Base-by-base conservation (phyloP, 2,113 vertebrate genomes). In the Planiliza haematocheilus region DNA sequence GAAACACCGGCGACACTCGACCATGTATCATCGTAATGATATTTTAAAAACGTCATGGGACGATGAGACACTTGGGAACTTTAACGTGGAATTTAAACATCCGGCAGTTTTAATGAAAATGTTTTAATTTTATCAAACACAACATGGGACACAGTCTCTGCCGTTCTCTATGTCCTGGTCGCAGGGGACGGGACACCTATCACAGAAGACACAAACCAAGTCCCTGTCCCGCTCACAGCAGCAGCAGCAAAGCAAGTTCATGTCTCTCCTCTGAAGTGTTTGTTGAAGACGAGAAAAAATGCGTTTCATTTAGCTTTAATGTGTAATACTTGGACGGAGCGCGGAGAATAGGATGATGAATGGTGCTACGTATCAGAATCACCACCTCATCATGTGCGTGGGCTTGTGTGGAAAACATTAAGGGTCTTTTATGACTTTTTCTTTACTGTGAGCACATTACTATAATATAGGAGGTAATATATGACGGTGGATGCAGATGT, bases 221-320 rank as follows among this genome's bases (percentile, higher is more conserved):
- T n/a, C n/a, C n/a, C n/a, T n/a, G n/a, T n/a, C 36, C 51, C 51
- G 39, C 41, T 30, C 42, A 55, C 37, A 45, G 62, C 21, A 38
- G 53, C 45, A 72, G 4, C 34, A 73, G 7, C 12, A 17, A 76
- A 82, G 83, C 71, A 59, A 79, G 75, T 57, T n/a, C 36, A 70
- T 38, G n/a, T 1, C 36, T 61, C 61, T 64, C 41, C 37, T 77
- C 46, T 62, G 38, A 18, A 59, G n/a, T 21, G 6, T 20, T 12
- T 74, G 60, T 49, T 13, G 45, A 34, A 21, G 39, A 38, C 16
- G 38, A 48, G 46, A 71, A 64, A 30, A 4, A 55, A 37, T 18
- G 37, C 9, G 34, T 12, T 59, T 69, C 16, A 48, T 77, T 62
- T 41, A 36, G 43, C 36, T 70, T 81, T 63, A 46, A 74, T 74